Percentiles rank a stretch among this genome's conserved stretches.
phyloP scores from a whole-genome alignment of 2,113 vertebrate genomes.

The Leptosomus discolor region DNA sequence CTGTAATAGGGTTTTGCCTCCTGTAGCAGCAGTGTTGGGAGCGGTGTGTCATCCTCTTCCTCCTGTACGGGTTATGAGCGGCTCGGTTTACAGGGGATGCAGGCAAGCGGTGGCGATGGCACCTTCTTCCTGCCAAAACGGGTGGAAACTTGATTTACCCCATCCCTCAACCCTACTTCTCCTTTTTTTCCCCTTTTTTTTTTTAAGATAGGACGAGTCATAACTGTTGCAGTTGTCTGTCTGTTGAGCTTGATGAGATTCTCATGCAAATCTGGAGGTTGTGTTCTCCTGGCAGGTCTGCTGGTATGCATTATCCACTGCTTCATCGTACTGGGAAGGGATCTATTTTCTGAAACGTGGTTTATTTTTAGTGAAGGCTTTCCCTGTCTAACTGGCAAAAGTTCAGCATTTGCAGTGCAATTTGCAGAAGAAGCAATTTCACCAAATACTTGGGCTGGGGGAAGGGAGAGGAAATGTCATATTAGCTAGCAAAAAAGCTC shows the following conservation, averaged over 20 bases:
- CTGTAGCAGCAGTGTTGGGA: background rate
- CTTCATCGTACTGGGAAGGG: background rate
- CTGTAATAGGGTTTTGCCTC: background rate
- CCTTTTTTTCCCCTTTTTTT: background rate
- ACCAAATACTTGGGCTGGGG: background rate
- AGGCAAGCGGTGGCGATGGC: background rate
- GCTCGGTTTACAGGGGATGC: background rate
- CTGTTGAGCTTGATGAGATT: background rate
- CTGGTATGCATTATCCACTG: background rate
- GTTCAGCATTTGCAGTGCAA: background rate
- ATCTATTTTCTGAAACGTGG: slow-evolving; percentile 14
- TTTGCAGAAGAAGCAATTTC: background rate
- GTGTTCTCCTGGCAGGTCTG: background rate
- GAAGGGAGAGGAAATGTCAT: slow-evolving; percentile 17
- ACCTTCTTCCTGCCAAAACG: background rate
- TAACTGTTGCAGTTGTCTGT: background rate
- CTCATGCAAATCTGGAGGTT: background rate
- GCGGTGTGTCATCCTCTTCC: background rate
- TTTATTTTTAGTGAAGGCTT: slow-evolving; percentile 50
- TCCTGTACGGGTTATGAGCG: fast-evolving
- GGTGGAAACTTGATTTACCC: background rate
- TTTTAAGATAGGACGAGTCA: background rate
- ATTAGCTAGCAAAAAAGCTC: background rate
- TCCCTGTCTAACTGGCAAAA: slow-evolving; percentile 25
- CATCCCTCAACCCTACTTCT: background rate